Evolutionary conservation across 2,113 vertebrate genomes (phyloP).

Genomic region (Odobenus rosmarus): DNA sequence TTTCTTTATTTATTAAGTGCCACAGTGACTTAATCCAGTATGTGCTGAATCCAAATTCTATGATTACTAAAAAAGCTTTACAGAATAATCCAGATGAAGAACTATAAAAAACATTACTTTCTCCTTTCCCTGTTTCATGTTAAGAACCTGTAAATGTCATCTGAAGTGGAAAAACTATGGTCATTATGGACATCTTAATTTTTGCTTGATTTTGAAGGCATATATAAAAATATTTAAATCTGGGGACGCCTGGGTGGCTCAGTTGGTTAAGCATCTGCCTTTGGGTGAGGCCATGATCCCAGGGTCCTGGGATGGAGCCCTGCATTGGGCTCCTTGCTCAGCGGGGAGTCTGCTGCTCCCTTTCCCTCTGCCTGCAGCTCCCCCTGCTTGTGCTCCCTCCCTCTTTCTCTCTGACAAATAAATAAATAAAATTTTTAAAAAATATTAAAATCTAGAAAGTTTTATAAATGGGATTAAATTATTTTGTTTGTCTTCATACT

Average conservation of each 20-base stretch:
- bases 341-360: background rate
- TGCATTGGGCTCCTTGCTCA: background rate
- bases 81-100: background rate
- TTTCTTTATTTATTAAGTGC: constrained; percentile 62
- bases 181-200: background rate
- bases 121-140: background rate
- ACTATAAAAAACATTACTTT: background rate
- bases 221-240: background rate
- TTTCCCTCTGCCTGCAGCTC: background rate
- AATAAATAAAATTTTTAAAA: background rate
- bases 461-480: background rate
- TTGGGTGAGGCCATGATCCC: background rate
- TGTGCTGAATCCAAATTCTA: background rate
- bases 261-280: background rate
- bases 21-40: background rate
- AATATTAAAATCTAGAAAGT: background rate
- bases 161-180: background rate
- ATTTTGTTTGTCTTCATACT: background rate
- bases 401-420: background rate
- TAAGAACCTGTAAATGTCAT: background rate
- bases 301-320: background rate
- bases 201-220: constrained; percentile 34
- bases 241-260: background rate
- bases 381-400: background rate
- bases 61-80: background rate